Evolutionary conservation across 2,113 vertebrate genomes (phyloP).

Genomic region (Symphodus melops): DNA sequence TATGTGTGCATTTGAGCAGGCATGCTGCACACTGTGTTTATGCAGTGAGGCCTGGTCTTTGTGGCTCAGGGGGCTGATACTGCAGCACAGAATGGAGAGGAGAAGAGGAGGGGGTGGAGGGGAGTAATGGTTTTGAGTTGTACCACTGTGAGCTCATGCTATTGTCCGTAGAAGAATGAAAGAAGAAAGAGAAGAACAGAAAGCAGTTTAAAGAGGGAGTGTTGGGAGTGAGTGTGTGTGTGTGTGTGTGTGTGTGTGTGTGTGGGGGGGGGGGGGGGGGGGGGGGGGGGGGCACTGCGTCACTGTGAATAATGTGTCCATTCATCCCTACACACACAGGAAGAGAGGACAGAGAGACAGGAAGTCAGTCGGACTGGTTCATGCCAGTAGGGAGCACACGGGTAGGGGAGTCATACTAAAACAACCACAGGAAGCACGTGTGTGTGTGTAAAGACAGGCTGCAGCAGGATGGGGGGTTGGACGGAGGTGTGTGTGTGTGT

Average conservation of each 20-base stretch:
- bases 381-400: slow-evolving; percentile 64
- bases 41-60: slow-evolving; percentile 64
- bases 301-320: slow-evolving; percentile 75
- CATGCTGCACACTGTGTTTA: slow-evolving; percentile 43
- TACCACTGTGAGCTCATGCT: slow-evolving; percentile 78
- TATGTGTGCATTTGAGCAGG: slow-evolving; percentile 22
- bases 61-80: slow-evolving; percentile 75
- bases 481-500: slow-evolving; percentile 16
- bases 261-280: no score
- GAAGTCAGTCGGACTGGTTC: slow-evolving; percentile 68
- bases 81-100: slow-evolving; percentile 57
- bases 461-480: slow-evolving; percentile 37
- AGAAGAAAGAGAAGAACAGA: slow-evolving; percentile 61
- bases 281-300: slow-evolving; percentile 51
- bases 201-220: slow-evolving; percentile 52
- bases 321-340: slow-evolving; percentile 75
- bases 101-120: slow-evolving; percentile 28
- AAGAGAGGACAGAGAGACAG: slow-evolving; percentile 72
- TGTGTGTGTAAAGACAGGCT: slow-evolving; percentile 19
- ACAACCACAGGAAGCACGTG: slow-evolving; percentile 75
- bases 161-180: slow-evolving; percentile 75
- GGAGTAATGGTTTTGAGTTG: slow-evolving; percentile 64
- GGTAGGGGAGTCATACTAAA: slow-evolving; percentile 65
- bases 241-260: no score
- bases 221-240: neutral